Evolutionary conservation across 2,797 vertebrate genomes (phyloP).

Genomic region (Ispidina lecontei): DNA sequence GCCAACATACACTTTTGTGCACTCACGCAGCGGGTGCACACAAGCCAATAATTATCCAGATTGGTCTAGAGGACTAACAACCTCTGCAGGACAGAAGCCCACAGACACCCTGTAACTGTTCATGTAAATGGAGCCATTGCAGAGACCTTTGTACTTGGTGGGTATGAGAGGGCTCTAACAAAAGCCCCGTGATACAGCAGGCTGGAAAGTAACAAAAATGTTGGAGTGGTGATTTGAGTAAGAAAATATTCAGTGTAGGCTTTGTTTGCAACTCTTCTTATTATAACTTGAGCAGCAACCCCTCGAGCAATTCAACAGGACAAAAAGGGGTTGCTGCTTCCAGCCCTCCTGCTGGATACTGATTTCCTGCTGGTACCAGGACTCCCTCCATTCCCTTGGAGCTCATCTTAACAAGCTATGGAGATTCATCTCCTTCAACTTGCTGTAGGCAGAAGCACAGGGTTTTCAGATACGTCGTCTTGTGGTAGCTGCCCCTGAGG

Average conservation of each 20-base stretch:
- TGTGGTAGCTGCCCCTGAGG: not conserved
- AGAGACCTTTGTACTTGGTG: not conserved
- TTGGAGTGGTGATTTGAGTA: not conserved
- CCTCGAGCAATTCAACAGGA: no score
- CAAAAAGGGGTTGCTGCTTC: not conserved
- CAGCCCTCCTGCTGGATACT: not conserved
- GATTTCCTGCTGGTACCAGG: not conserved
- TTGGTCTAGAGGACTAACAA: not conserved
- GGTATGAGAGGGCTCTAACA: not conserved
- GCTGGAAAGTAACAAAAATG: not conserved
- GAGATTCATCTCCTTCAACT: not conserved
- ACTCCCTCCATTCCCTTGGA: not conserved
- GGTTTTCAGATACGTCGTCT: not conserved
- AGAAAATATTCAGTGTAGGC: not conserved
- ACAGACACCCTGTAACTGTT: not conserved
- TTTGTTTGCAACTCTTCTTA: not conserved
- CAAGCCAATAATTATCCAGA: not conserved
- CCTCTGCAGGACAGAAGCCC: not conserved
- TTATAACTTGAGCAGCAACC: not conserved
- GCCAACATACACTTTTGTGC: not conserved
- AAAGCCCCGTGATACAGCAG: rapidly evolving
- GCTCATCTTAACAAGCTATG: not conserved
- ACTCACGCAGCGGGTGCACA: rapidly evolving
- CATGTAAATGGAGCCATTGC: not conserved
- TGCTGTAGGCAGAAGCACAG: not conserved